Conservation (phyloP, 2,888 invertebrate species). For the Melanchra persicariae region DNA sequence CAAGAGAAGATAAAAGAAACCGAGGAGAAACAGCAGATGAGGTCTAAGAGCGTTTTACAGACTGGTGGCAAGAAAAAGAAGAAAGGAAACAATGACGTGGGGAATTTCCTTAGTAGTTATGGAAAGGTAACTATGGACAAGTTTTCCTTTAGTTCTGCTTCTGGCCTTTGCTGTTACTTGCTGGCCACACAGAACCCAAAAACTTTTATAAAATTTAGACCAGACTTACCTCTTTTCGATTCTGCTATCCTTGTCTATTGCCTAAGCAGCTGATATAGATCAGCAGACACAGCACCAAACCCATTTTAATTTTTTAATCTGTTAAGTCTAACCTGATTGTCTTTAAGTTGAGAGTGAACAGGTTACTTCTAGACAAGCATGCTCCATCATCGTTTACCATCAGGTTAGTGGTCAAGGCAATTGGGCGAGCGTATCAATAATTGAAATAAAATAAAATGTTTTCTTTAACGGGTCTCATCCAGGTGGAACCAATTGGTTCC, state of each 20-base stretch:
- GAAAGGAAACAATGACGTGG: slow-evolving; percentile 86
- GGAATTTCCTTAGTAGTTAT: slow-evolving; percentile 85
- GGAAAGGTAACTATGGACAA: slow-evolving; percentile 80
- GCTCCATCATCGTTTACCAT: neutral
- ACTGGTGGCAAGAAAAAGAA: slow-evolving; percentile 89
- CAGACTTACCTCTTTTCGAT: too few relatives aligned
- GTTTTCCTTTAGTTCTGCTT: too few relatives aligned
- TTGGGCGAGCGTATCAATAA: neutral
- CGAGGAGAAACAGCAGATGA: slow-evolving; percentile 90
- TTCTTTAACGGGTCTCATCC: too few relatives aligned
- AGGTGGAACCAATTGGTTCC: too few relatives aligned
- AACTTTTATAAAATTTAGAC: too few relatives aligned
- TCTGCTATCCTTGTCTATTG: neutral
- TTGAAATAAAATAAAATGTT: neutral
- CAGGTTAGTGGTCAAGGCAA: neutral
- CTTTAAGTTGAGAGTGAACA: too few relatives aligned
- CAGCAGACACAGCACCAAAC: neutral
- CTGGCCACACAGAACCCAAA: neutral
- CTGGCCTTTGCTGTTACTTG: neutral
- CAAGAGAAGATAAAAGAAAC: slow-evolving; percentile 87
- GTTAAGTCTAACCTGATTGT: too few relatives aligned
- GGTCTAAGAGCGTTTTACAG: slow-evolving; percentile 90
- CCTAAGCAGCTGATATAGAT: neutral
- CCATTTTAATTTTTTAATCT: neutral
- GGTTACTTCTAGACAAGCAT: too few relatives aligned